Base-by-base conservation (phyloP, 2,888 invertebrate species). In the Aphrophora alni region DNA sequence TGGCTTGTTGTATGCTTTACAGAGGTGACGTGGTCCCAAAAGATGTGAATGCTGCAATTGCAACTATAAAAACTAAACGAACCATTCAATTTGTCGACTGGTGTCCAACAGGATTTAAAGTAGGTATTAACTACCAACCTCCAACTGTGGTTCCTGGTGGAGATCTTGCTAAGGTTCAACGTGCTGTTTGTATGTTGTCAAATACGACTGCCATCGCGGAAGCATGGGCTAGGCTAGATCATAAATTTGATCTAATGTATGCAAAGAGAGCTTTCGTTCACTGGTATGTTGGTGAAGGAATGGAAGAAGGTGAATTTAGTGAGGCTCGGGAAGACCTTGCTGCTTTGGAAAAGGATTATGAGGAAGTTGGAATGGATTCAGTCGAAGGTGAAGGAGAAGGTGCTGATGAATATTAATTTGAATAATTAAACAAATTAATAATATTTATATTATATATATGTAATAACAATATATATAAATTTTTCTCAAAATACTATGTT, bases 121-220 rank as follows among this genome's bases (percentile, higher is more conserved):
- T n/a, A n/a, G n/a, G n/a, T n/a, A n/a, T n/a, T n/a, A n/a, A n/a
- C n/a, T n/a, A n/a, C n/a, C n/a, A n/a, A n/a, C n/a, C n/a, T n/a
- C n/a, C n/a, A n/a, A n/a, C 96, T 83, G 97, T 96, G 38, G 97
- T 98, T 77, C 98, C 98, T 21, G 97, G 97, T 8, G 97, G 97
- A 28, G 97, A 98, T 88, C 89, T 97, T 89, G 97, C 98, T 84
- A 97, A 97, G 91, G 97, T 98, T 38, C n/a, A n/a, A n/a, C n/a
- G n/a, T n/a, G n/a, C n/a, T n/a, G n/a, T n/a, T n/a, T n/a, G n/a
- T n/a, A n/a, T n/a, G n/a, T n/a, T n/a, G n/a, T n/a, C n/a, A n/a
- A n/a, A n/a, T n/a, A n/a, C n/a, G n/a, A n/a, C n/a, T 70, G 92
- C 92, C 77, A 92, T 93, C 84, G 91, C 92, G n/a, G 92, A 92